A percentile compares a stretch with the other conserved stretches of the same genome.
Conservation (phyloP, 1,140 invertebrate species). For the Geopemphigus sp. region DNA sequence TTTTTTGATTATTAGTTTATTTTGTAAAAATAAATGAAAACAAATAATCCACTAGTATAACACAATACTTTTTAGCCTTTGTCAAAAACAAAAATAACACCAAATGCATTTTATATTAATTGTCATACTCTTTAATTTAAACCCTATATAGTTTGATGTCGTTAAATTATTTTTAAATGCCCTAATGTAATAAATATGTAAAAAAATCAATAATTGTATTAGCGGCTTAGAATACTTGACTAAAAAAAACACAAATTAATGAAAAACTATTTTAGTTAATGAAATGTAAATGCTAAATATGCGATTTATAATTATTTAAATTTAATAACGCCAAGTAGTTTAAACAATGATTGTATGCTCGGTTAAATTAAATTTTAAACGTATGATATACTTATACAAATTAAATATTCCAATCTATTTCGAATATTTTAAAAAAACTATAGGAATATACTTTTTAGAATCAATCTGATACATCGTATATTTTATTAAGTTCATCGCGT, state of each 20-base stretch:
- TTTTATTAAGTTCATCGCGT: not conserved
- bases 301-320: slow-evolving; percentile 4
- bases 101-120: not conserved
- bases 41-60: not conserved
- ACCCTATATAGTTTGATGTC: slow-evolving; percentile 11
- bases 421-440: not conserved
- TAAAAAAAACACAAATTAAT: slow-evolving; percentile 33
- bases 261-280: not conserved
- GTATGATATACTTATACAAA: not conserved
- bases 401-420: not conserved
- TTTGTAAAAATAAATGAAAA: not conserved
- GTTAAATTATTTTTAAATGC: slow-evolving; percentile 8
- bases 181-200: not conserved
- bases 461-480: slow-evolving; percentile 6
- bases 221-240: not conserved
- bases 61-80: not conserved
- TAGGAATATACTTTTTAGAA: not conserved
- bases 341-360: not conserved
- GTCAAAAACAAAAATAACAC: slow-evolving; percentile 1
- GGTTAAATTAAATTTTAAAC: not conserved
- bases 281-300: not conserved
- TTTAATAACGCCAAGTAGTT: not conserved
- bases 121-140: not conserved
- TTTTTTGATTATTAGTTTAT: not conserved
- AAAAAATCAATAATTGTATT: not conserved